Base-by-base conservation (phyloP, 2,888 invertebrate species). In the Euspilapteryx auroguttella region DNA sequence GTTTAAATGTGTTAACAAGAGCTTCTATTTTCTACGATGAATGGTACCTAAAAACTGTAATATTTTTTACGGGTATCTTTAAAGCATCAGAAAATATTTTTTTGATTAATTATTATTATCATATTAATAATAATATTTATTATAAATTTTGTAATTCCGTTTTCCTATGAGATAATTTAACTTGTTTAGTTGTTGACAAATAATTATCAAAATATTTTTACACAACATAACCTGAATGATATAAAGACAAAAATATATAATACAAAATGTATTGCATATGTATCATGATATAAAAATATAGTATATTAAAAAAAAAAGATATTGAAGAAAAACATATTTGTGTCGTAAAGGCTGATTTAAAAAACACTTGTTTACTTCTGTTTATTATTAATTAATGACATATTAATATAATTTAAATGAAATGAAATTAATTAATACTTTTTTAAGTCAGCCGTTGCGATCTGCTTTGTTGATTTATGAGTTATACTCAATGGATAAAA, bases 161-260 rank as follows among this genome's bases (percentile, higher is more conserved):
- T 59, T 71, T 64, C 52, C n/a, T 63, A 66, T 64, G 44, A 68
- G 61, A 69, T 69, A 45, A n/a, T 5, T 17, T 17, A 17, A 5
- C 5, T 17, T 17, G 17, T 69, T 44, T 58, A 64, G 69, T 69
- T 27, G 66, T 69, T 71, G 55, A 57, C 42, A 45, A 51, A 55
- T 55, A 58, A 65, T 65, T 68, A 29, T 29, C 24, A 24, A 62
- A 58, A 57, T 71, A 71, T 73, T 71, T 73, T 73, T 71, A 71
- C 69, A 71, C 58, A 69, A 71, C 58, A 69, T 56, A 63, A 68
- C 61, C 64, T 68, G 61, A 68, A 51, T 14, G 14, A 8, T 6
- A 17, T 17, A 17, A 8, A 8, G 36, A 38, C 41, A 42, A 41
- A 41, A 48, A 43, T 40, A 36, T 32, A 33, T 32, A 42, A 34